Base-by-base conservation (phyloP, 2,888 invertebrate genomes). In the Drosophila peninsularis region DNA sequence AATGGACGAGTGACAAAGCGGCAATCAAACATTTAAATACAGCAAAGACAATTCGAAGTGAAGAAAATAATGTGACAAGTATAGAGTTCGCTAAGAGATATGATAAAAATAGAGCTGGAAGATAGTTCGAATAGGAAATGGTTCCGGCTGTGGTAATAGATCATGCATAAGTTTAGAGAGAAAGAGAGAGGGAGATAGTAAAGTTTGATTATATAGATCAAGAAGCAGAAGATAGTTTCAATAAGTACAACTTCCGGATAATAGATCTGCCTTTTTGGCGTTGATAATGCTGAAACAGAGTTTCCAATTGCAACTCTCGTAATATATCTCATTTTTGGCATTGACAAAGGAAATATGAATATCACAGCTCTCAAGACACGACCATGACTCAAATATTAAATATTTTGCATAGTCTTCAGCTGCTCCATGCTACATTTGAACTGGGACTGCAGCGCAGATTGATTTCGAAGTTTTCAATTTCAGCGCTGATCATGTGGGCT, bases 341-440 rank as follows among this genome's bases (percentile, higher is more conserved):
- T 24, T 66, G 49, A 6, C 14, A 19, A 11, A 4, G 19, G 50
- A 36, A 36, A 50, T 24, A 21, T n/a, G n/a, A n/a, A n/a, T n/a
- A n/a, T n/a, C 5, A 5, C 36, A 13, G 21, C 34, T 27, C 11
- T 27, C 27, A n/a, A 34, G 21, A 7, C 10, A 2, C 10, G 77
- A 49, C 74, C 56, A 44, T 71, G 77, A 65, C 24, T 62, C 50
- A 41, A 65, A 67, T 63, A 65, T 66, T 76, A 42, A 17, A 54
- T 66, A 55, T 44, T 44, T 39, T 13, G 30, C 62, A 41, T 21
- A 47, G 17, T 30, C 45, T 47, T 47, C 45, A 47, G 11, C 30
- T 45, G 34, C 5, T 21, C 19, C 3, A n/a, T 3, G 30, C 30
- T 13, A 10, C 21, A 67, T 32, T 44, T 63, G 56, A 62, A 54